Evolutionary conservation across 2,797 vertebrate genomes (phyloP), one percentile per base, ranked within the genome.

Genomic region (Pseudocheirus occidentalis): DNA sequence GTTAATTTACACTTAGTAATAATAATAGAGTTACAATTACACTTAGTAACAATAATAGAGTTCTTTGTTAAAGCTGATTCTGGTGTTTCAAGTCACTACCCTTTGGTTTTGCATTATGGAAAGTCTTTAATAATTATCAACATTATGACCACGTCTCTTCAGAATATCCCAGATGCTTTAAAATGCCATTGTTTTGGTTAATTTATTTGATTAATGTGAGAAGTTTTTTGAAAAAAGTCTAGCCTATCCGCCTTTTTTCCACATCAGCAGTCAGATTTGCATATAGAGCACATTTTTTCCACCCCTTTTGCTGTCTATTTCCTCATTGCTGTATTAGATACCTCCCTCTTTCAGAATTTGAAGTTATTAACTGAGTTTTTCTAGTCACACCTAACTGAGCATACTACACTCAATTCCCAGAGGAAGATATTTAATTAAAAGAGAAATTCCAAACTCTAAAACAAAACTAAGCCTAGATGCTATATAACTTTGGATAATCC

Each of bases 101-200:
- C 34, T 59, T 96, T 95, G 90, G 54, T 90, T 58, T 93, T 50
- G 34, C 54, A 89, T 66, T 91, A 97, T 21, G 93, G 27, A 93
- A 95, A 92, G 81, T 81, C 95, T 56, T 96, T 95, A 95, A 93
- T 94, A 91, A 96, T 93, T 58, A 96, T 31, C 53, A 93, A 92
- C 62, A 93, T 95, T 56, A 95, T 59, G 94, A 90, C 62, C n/a
- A 59, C 18, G 90, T 96, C 54, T 53, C 81, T 73, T n/a, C 58
- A 95, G 94, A 97, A 95, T 10, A 73, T 9, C 92, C 66, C 53
- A n/a, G 54, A 58, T 87, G 66, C 24, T 87, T 94, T 46, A 50
- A 87, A 87, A 87, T 87, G 73, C 40, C 24, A 87, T 87, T 87
- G 73, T 87, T 87, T 50, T 87, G 73, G 73, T 87, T 50, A 87